Percentiles rank a stretch among this genome's conserved stretches.
phyloP scores from a whole-genome alignment of 2,797 vertebrate species.

The Novumbra hubbsi region DNA sequence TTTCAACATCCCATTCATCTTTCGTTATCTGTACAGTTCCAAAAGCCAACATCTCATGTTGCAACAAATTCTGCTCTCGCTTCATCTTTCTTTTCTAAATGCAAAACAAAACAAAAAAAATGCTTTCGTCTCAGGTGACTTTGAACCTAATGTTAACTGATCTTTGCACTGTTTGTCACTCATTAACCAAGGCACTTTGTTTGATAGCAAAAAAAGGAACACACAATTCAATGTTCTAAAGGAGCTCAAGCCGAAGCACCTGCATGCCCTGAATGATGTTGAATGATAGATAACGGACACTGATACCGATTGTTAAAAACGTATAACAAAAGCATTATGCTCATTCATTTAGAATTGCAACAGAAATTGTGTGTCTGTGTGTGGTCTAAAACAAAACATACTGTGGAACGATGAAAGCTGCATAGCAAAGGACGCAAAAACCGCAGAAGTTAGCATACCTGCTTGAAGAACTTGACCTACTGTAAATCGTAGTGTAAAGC shows the following conservation, averaged over 20 bases:
- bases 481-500: neutral
- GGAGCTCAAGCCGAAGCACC: neutral
- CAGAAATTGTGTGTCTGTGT: too few species aligned
- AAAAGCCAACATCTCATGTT: slow-evolving; percentile 34
- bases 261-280: neutral
- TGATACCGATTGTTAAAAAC: neutral
- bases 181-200: slow-evolving; percentile 2
- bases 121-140: slow-evolving; percentile 18
- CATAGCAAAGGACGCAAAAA: neutral
- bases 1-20: slow-evolving; percentile 41
- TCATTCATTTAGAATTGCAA: too few species aligned
- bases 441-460: neutral
- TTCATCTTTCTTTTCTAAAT: slow-evolving; percentile 27
- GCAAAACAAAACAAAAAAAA: too few species aligned
- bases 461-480: neutral
- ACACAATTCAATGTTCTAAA: slow-evolving; percentile 4
- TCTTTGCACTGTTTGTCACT: slow-evolving; percentile 12
- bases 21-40: slow-evolving; percentile 35
- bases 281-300: neutral
- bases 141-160: slow-evolving; percentile 19
- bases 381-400: neutral
- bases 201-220: slow-evolving; percentile 11
- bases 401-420: neutral
- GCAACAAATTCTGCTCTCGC: slow-evolving; percentile 36
- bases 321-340: neutral